Base-by-base conservation (phyloP, 2,113 vertebrate genomes). In the Neopipo cinnamomea region DNA sequence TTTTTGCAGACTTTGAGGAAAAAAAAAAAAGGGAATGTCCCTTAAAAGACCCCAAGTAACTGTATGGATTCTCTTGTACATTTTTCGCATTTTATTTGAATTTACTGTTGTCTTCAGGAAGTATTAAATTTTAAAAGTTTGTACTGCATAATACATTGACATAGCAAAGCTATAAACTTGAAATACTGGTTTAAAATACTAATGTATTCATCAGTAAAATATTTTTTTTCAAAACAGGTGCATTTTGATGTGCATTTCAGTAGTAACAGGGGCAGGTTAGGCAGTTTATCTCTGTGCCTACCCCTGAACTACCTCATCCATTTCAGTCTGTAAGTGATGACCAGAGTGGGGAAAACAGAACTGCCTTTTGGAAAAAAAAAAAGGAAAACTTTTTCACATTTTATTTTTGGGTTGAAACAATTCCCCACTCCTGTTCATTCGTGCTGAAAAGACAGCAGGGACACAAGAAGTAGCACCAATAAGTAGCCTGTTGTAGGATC, bases 171-270 rank as follows among this genome's bases (percentile, higher is more conserved):
- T 46, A 22, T n/a, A 35, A 46, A n/a, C 20, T 65, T 77, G 11
- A 68, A 61, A 30, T 35, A 56, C 5, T 62, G 24, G 2, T 39
- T 93, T 63, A 35, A 91, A 83, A 68, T 59, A 31, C 5, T 8
- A 12, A 8, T 24, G 3, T 46, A 12, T 30, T 79, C 41, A 53
- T 11, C 5, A 5, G 20, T 49, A 25, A 52, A 75, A 14, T 56
- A 24, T 31, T 88, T 47, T 88, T 47, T 61, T 71, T 55, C 56
- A 35, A 66, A 85, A 25, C 2, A 15, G 11, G 2, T 3, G 2
- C 2, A 22, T 31, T 77, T 65, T 74, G 31, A 23, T 0, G 0
- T 41, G 14, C 0, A 0, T 73, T 83, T 80, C 39, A 30, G 37
- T 31, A 49, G 47, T 16, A 31, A 35, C 28, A 59, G 12, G 46